Evolutionary conservation across 2,888 invertebrate species (phyloP), one percentile per base, ranked within the genome.

Genomic region (Danaus chrysippus): DNA sequence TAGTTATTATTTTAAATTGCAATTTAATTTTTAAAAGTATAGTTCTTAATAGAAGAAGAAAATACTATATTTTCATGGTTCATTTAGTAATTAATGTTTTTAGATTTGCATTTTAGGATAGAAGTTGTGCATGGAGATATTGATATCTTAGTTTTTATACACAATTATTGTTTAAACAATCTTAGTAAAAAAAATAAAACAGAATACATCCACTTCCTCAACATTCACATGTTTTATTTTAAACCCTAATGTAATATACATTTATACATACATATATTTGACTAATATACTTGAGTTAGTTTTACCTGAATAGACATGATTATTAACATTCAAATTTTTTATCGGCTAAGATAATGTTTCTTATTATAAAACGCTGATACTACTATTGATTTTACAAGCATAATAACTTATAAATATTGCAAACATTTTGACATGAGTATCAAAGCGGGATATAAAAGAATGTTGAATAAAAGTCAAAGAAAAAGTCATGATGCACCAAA

Each of bases 141-240:
- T 84, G 77, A 76, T 73, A 71, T 78, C 75, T 82, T 81, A 79
- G 78, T 81, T 84, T 84, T 85, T 84, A 82, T 84, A 84, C 73
- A 76, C 73, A 75, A 78, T 70, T 79, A 80, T 84, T 84, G 78
- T 83, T 86, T 83, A 80, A 83, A 82, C 76, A 82, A 81, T 78
- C 84, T 81, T 81, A 81, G 76, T 83, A 84, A 84, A 81, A 83
- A 83, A 81, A 71, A 34, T 34, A 72, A 83, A 80, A 73, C 73
- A 79, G 17, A 86, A 84, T 84, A 87, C 78, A 86, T 81, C 78
- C 79, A 79, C 78, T 81, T 83, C 82, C 81, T 82, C 78, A 82
- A 77, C 72, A 76, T 65, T 56, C 13, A 58, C 8, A 10, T 15
- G 54, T 63, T 69, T 66, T 60, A 65, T 70, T 65, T 57, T 55